phyloP scores from a whole-genome alignment of 2,113 vertebrate species.

The Oncorhynchus clarkii region DNA sequence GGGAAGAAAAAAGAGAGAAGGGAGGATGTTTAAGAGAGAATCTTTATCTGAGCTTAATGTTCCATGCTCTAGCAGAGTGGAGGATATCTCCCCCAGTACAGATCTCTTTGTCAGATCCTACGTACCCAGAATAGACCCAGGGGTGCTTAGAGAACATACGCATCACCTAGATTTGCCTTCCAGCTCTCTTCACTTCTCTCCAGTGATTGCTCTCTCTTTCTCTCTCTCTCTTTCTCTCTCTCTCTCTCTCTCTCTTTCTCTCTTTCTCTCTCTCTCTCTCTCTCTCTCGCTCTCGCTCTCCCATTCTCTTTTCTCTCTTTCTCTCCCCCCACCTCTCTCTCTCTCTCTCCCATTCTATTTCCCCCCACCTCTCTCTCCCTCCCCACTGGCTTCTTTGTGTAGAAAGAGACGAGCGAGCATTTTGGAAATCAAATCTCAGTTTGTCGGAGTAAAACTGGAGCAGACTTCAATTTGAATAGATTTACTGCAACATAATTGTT shows the following conservation, averaged over 20 bases:
- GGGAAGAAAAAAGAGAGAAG: conserved; percentile 35
- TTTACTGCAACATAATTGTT: conserved; percentile 66
- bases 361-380: conserved; percentile 23
- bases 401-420: conserved; percentile 67
- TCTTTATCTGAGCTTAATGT: conserved; percentile 97
- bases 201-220: conserved; percentile 52
- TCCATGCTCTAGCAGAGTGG: conserved; percentile 84
- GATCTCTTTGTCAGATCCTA: conserved; percentile 83
- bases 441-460: conserved; percentile 67
- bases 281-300: no score
- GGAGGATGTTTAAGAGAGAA: conserved; percentile 88
- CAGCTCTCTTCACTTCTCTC: conserved; percentile 71
- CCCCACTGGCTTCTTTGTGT: conserved; percentile 73
- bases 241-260: no score
- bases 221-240: neutral
- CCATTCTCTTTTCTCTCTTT: neutral
- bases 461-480: conserved; percentile 68
- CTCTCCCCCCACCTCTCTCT: neutral
- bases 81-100: conserved; percentile 77
- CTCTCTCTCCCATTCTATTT: neutral
- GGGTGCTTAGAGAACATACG: conserved; percentile 75
- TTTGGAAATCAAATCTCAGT: conserved; percentile 79
- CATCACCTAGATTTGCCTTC: conserved; percentile 78
- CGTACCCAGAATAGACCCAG: conserved; percentile 80
- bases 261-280: no score